Evolutionary conservation across 2,797 vertebrate genomes (phyloP), one percentile per base, ranked within the genome.

Genomic region (Carcharodon carcharias): DNA sequence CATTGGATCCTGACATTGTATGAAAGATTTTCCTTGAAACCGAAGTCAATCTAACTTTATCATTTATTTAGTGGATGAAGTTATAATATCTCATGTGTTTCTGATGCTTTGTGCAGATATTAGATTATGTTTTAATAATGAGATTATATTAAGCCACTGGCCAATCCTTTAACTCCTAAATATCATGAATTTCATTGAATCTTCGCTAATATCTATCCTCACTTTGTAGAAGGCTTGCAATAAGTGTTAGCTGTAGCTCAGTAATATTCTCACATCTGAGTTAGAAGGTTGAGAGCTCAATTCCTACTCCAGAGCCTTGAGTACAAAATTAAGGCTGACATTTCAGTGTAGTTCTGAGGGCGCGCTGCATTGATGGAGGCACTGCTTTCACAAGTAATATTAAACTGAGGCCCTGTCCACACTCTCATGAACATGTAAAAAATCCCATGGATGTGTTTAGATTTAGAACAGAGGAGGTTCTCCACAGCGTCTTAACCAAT

Each of bases 11-110:
- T 18, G n/a, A 92, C n/a, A 63, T 92, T 92, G 35, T 26, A 21
- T 65, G 18, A 65, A 92, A 92, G 61, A 92, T 65, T 65, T 63
- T 92, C n/a, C 61, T 65, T 92, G n/a, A 92, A 92, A 65, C 61
- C 65, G 61, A 61, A 92, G 61, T 65, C 89, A 92, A 23, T 92
- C 35, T 61, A 92, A 40, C 61, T 65, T 92, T 65, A 92, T 92
- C 2, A 65, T 65, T 65, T 92, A 92, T 92, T 92, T 92, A 65
- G 61, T 21, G n/a, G 35, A n/a, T 65, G 89, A 65, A 92, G 18
- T 65, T 63, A 65, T 92, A 92, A 54, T 54, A n/a, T 89, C 2
- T 58, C 54, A n/a, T n/a, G 87, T 92, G 89, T 65, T 92, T 21
- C 89, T 92, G 35, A 92, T 40, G 18, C 14, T 65, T 40, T 65